A percentile compares a stretch with the other conserved stretches of the same genome.
Conservation (phyloP, 2,888 invertebrate genomes). For the Pseudanteris insignis region DNA sequence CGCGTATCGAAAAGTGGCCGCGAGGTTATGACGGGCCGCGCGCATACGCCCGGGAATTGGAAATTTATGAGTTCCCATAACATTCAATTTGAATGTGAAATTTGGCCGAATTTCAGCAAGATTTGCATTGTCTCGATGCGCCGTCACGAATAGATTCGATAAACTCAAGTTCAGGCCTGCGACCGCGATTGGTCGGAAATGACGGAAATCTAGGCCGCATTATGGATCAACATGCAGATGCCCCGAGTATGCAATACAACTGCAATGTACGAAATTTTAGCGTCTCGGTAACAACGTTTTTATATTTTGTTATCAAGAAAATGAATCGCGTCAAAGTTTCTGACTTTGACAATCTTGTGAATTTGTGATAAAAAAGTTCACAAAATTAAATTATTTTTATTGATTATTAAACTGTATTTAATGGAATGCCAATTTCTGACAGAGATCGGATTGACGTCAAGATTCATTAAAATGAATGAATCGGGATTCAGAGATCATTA, state of each 20-base stretch:
- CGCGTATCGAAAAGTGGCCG: no score
- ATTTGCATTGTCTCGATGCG: slow-evolving; percentile 37
- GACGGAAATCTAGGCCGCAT: slow-evolving; percentile 55
- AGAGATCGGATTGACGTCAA: no score
- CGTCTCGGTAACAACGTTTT: no score
- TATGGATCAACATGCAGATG: slow-evolving; percentile 56
- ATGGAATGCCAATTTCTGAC: no score
- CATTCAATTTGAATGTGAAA: slow-evolving; percentile 22
- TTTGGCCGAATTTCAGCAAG: slow-evolving; percentile 21
- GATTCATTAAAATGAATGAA: no score
- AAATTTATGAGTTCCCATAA: slow-evolving; percentile 8
- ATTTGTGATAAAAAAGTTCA: no score
- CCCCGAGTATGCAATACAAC: slow-evolving; percentile 44
- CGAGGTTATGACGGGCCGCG: no score
- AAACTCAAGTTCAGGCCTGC: slow-evolving; percentile 49
- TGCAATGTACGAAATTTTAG: slow-evolving; percentile 40
- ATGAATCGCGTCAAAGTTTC: no score
- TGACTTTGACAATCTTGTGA: no score
- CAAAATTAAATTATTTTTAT: no score
- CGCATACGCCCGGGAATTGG: slow-evolving; percentile 1
- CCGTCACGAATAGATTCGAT: slow-evolving; percentile 48
- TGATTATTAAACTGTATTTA: no score
- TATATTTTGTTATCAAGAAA: slow-evolving; percentile 8
- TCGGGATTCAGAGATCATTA: no score
- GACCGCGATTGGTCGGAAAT: slow-evolving; percentile 46